phyloP scores from a whole-genome alignment of 2,113 vertebrate species.

The Rattus norvegicus region GRCr8 NC_086027.1:64869001-64869500 shows the following conservation, averaged over 20 bases:
- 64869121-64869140: neutral
- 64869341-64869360: slow-evolving; percentile 89
- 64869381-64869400: slow-evolving; percentile 91
- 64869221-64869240: slow-evolving; percentile 60
- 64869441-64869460: slow-evolving; percentile 83
- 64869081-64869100: neutral
- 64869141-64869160: slow-evolving; percentile 34
- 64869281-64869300: slow-evolving; percentile 82
- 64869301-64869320: slow-evolving; percentile 87
- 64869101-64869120: neutral
- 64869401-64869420: slow-evolving; percentile 89
- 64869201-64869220: slow-evolving; percentile 4
- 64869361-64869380: slow-evolving; percentile 89
- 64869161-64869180: slow-evolving; percentile 36
- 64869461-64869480: slow-evolving; percentile 80
- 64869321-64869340: slow-evolving; percentile 88
- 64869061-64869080: slow-evolving; percentile 33
- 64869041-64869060: slow-evolving; percentile 13
- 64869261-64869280: slow-evolving; percentile 80
- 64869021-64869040: neutral
- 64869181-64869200: slow-evolving; percentile 53
- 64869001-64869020: neutral
- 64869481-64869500: slow-evolving; percentile 50
- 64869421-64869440: slow-evolving; percentile 84
- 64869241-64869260: slow-evolving; percentile 74